Conservation (phyloP, 2,888 invertebrate species). For the Microchrysa polita region DNA sequence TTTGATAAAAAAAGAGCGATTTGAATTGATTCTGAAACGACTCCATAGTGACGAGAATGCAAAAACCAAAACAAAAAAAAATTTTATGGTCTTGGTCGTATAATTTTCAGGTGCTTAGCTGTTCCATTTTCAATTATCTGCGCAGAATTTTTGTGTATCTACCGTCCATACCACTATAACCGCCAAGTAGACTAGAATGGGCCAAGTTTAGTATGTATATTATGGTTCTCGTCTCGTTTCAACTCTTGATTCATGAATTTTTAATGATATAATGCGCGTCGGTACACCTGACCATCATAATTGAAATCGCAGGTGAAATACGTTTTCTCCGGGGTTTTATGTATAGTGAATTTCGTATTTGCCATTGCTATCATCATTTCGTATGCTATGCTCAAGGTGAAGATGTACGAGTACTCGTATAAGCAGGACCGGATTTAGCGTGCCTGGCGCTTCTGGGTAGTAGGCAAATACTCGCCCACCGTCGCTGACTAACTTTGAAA, state of each 20-base stretch:
- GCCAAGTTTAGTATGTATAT: no score
- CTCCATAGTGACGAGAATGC: not conserved
- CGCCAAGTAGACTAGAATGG: not conserved
- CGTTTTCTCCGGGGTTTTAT: no score
- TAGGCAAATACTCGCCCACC: no score
- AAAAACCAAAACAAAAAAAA: not conserved
- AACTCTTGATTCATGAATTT: conserved; percentile 6
- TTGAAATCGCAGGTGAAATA: no score
- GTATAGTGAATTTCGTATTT: no score
- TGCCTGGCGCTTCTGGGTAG: no score
- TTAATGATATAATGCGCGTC: not conserved
- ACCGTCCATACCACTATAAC: not conserved
- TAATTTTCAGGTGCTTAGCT: not conserved
- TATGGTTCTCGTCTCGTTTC: not conserved
- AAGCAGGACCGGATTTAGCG: no score
- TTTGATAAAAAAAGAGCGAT: no score
- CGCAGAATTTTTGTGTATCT: not conserved
- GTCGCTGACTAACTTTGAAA: no score
- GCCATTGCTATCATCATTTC: no score
- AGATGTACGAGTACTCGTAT: no score
- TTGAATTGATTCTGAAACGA: not conserved
- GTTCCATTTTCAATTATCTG: conserved; percentile 1
- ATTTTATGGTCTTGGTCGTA: not conserved
- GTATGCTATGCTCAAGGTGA: no score
- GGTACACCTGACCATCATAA: conserved; percentile 5